Base-by-base conservation (phyloP, 1,140 invertebrate species). In the Copidosoma floridanum region DNA sequence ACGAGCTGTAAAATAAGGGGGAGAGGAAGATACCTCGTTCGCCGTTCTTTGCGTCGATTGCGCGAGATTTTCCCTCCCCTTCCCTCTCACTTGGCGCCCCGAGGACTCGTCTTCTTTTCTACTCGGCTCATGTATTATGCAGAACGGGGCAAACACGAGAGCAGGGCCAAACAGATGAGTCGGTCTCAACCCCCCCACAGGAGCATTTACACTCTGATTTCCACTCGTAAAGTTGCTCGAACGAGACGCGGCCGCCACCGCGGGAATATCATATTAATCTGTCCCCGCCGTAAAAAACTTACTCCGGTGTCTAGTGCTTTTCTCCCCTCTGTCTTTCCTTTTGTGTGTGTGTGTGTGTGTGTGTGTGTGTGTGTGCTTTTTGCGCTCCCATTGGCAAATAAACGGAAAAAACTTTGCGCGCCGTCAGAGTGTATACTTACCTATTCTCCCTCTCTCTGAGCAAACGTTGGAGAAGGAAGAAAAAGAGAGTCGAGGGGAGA, bases 171-270 rank as follows among this genome's bases (percentile, higher is more conserved):
- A n/a, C n/a, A n/a, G n/a, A n/a, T n/a, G n/a, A n/a, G n/a, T n/a
- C n/a, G n/a, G n/a, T n/a, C n/a, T n/a, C n/a, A n/a, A n/a, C n/a
- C n/a, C n/a, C n/a, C n/a, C n/a, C n/a, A n/a, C n/a, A 53, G 37
- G 40, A 53, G 40, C 35, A 53, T 53, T 53, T 53, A 40, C 50
- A 51, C 48, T 37, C 48, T 51, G 48, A 51, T 37, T 51, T 51
- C 20, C 48, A 23, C 37, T 40, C 50, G 50, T 40, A 53, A 26
- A 53, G 11, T 27, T 32, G 29, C 29, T 32, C 29, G 29, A 6
- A 12, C 29, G 29, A 6, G 29, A n/a, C n/a, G n/a, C n/a, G n/a
- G n/a, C n/a, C n/a, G n/a, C n/a, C n/a, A n/a, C n/a, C n/a, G n/a
- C n/a, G n/a, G n/a, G n/a, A n/a, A n/a, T n/a, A n/a, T n/a, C n/a